phyloP scores from a whole-genome alignment of 2,888 invertebrate genomes.

The Plebejus anna region DNA sequence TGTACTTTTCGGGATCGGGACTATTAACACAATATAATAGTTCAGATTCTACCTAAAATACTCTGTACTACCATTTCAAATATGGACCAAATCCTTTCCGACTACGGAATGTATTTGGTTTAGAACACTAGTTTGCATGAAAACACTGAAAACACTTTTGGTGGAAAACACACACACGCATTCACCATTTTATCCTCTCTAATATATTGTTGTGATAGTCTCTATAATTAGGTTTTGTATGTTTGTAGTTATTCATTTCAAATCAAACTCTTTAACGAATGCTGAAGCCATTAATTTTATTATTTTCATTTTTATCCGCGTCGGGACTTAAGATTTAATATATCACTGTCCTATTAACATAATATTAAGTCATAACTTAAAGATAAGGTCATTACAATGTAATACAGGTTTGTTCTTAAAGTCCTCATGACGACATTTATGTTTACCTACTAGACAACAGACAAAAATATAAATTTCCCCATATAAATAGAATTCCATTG shows the following conservation, averaged over 20 bases:
- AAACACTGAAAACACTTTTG: no score
- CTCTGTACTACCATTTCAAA: not conserved
- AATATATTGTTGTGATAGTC: not conserved
- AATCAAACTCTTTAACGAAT: not conserved
- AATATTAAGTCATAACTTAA: constrained; percentile 18
- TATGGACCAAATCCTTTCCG: not conserved
- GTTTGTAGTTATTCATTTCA: not conserved
- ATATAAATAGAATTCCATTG: not conserved
- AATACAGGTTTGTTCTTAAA: constrained; percentile 22
- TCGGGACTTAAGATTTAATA: constrained; percentile 42
- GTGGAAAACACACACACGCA: no score
- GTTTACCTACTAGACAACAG: not conserved
- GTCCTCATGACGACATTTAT: constrained; percentile 3
- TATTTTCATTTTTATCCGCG: constrained; percentile 32
- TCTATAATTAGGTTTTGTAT: not conserved
- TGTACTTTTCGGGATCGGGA: not conserved
- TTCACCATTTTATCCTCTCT: no score
- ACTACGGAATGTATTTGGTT: no score
- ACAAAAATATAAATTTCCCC: not conserved
- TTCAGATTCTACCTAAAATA: not conserved
- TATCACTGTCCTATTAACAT: constrained; percentile 40
- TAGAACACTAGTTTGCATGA: not conserved
- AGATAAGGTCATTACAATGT: constrained; percentile 21
- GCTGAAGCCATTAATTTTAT: not conserved
- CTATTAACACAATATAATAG: no score